Evolutionary conservation across 2,797 vertebrate species (phyloP), one percentile per base, ranked within the genome.

Genomic region (Mormyrops attenuatus): DNA sequence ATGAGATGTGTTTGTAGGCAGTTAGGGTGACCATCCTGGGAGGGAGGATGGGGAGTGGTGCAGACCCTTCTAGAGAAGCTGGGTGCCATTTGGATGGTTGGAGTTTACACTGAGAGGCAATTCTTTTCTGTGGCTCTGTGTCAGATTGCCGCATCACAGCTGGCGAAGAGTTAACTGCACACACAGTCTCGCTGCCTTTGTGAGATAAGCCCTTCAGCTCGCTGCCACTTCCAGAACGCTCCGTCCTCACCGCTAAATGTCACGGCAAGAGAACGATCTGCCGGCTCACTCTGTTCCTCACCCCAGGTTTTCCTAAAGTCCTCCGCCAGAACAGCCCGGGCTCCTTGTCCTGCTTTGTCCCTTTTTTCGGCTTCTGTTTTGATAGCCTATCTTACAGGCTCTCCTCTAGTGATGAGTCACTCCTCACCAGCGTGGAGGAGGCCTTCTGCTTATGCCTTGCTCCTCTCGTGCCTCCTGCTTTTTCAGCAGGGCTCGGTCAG

Each of bases 191-290:
- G 44, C 82, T 66, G 82, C 53, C 22, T 85, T 77, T 7, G 77
- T 26, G 88, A 20, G 89, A 90, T 89, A 63, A 66, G n/a, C 44
- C 26, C 34, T 73, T 60, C 60, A 82, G 55, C 47, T 88, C 84
- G 15, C 88, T 41, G 41, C 41, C 80, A 92, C 95, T 95, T 95
- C 91, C 26, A 47, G 95, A 95, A 95, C 88, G 93, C 94, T 93
- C 93, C 94, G 94, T 96, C 93, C 95, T 95, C 94, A 52, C 92
- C 94, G 92, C 92, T 92, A 96, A 95, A 96, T 96, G 95, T 96
- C 95, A 95, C 92, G 91, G 94, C 92, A 94, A 93, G 93, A 94
- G 95, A 93, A 93, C 94, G 94, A 11, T 20, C 53, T 38, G 55
- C 88, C 47, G 26, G n/a, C n/a, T 26, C 52, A 8, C 52, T 87